Evolutionary conservation across 1,140 invertebrate genomes (phyloP).

Genomic region (Drosophila prosaltans): DNA sequence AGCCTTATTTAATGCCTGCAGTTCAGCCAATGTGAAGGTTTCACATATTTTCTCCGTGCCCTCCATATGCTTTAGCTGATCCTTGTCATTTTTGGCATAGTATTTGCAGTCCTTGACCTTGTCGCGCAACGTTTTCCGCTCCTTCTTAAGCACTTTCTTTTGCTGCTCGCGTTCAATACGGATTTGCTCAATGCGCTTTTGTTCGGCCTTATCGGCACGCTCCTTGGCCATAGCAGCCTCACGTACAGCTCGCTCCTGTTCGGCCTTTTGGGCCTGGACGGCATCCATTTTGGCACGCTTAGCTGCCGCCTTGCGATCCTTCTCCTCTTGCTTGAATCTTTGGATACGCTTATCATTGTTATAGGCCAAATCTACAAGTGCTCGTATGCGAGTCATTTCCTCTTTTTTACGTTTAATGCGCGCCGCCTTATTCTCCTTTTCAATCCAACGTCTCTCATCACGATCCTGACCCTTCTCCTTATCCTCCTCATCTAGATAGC

Average conservation of each 20-base stretch:
- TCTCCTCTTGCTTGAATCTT: constrained; percentile 97
- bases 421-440: constrained; percentile 97
- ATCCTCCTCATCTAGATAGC: constrained; percentile 99
- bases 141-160: constrained; percentile 93
- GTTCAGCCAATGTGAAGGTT: constrained; percentile 87
- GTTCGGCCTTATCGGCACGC: constrained; percentile 91
- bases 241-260: constrained; percentile 89
- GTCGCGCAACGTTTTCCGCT: constrained; percentile 93
- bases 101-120: constrained; percentile 95
- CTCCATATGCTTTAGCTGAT: constrained; percentile 92
- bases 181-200: constrained; percentile 90
- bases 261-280: constrained; percentile 90
- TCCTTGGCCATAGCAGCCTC: constrained; percentile 92
- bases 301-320: constrained; percentile 93
- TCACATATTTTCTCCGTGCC: constrained; percentile 96
- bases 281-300: constrained; percentile 96
- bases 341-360: constrained; percentile 95
- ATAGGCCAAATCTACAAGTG: constrained; percentile 96
- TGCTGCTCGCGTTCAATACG: constrained; percentile 94
- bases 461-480: constrained; percentile 98
- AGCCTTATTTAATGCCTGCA: constrained; percentile 90
- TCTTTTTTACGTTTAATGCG: constrained; percentile 97
- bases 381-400: constrained; percentile 95
- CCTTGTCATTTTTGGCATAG: constrained; percentile 89
- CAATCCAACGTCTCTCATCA: constrained; percentile 98